phyloP scores from a whole-genome alignment of 2,113 vertebrate genomes.

The Tringa solitaria region DNA sequence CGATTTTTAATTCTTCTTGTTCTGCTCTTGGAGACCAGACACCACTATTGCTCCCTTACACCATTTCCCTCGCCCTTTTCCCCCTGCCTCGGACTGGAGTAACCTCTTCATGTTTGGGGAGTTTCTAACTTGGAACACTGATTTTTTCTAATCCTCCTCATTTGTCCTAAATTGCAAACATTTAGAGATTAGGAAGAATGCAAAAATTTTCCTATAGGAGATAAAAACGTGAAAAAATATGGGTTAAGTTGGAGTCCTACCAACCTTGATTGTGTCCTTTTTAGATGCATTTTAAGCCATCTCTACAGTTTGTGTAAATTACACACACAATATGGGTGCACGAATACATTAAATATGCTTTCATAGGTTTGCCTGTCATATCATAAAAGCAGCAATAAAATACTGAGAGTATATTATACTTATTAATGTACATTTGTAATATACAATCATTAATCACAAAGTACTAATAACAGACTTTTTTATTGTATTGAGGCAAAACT shows the following conservation, averaged over 20 bases:
- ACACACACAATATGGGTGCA: neutral
- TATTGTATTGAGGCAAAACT: constrained; percentile 68
- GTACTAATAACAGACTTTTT: constrained; percentile 69
- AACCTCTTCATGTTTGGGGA: neutral
- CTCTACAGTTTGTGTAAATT: constrained; percentile 38
- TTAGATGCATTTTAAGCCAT: neutral
- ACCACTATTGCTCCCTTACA: neutral
- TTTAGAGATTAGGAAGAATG: neutral
- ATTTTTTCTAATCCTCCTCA: neutral
- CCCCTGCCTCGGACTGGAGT: neutral
- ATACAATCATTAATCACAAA: constrained; percentile 72
- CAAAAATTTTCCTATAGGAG: neutral
- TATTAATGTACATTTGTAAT: constrained; percentile 64
- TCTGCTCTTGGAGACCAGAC: neutral
- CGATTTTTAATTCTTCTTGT: neutral
- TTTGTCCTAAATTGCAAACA: neutral
- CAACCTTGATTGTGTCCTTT: constrained; percentile 1
- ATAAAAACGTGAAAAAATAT: neutral
- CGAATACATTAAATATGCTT: constrained; percentile 38
- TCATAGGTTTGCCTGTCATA: constrained; percentile 42
- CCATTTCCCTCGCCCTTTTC: neutral
- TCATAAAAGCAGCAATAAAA: constrained; percentile 50
- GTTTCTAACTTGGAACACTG: neutral
- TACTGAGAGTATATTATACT: constrained; percentile 64
- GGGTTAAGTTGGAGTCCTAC: neutral